These are phyloP conservation scores for Dolichotis patagonum DNA, from an alignment of 2,113 vertebrate species.

Conservation along the genomic window DNA sequence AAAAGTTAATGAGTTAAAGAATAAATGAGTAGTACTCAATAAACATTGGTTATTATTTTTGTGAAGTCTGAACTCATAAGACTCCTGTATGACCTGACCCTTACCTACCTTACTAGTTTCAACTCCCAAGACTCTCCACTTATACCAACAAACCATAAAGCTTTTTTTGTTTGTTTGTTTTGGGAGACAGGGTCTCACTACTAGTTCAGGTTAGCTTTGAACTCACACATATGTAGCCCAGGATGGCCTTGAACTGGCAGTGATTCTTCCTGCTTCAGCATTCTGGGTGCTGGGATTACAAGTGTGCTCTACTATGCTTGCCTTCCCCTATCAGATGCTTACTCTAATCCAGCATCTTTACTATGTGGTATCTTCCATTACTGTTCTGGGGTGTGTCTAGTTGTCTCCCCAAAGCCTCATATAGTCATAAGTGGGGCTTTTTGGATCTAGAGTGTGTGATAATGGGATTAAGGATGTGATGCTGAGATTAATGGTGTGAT, in stretches of 20 bases:
- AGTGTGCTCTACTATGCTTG: background rate
- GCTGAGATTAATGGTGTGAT: no score
- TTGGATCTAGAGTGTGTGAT: no score
- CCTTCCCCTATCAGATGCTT: background rate
- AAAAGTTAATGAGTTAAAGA: constrained; percentile 7
- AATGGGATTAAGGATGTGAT: no score
- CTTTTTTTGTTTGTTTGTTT: background rate
- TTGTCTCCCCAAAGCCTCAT: no score
- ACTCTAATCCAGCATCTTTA: background rate
- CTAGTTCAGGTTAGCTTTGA: background rate
- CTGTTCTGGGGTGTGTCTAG: background rate
- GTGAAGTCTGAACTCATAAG: constrained; percentile 7
- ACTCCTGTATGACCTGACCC: background rate
- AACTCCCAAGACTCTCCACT: background rate
- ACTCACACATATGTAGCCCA: no score
- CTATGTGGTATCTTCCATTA: background rate
- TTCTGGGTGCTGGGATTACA: background rate
- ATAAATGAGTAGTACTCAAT: background rate
- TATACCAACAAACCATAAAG: background rate
- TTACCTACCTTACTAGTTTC: background rate
- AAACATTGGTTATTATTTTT: background rate
- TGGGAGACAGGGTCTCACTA: background rate
- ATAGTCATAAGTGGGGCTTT: no score
- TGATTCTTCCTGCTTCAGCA: background rate
- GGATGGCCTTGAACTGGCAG: background rate